Base-by-base conservation (phyloP, 2,797 vertebrate species). In the Bucorvus abyssinicus region DNA sequence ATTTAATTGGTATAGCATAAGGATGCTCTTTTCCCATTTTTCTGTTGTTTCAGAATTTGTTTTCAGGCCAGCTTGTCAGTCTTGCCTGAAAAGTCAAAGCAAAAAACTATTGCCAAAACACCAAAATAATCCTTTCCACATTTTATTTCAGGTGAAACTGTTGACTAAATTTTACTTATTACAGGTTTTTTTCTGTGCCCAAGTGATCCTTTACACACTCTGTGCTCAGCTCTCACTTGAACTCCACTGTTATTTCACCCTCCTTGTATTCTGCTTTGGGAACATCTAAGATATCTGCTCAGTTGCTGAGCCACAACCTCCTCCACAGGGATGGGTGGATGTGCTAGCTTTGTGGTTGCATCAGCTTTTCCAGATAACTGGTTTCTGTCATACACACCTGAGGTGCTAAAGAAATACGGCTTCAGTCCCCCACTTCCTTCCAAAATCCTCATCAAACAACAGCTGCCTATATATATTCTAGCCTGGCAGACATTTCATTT, bases 261-360 rank as follows among this genome's bases (percentile, higher is more conserved):
- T 84, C 44, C 30, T 44, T 60, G 30, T 64, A 30, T 55, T 68
- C 44, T 80, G 40, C 56, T 92, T 55, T 64, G 77, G 56, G 29
- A 76, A 21, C 45, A 73, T 23, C 55, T 81, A 68, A 49, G 73
- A 55, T 59, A 60, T 17, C 47, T 82, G 34, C 24, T 69, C 22
- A 4, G 23, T 53, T 0, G 0, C 47, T 50, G 59, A 88, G 26
- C 59, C 6, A 2, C 80, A 84, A 52, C 53, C 30, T 49, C 27
- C 75, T 78, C 49, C 0, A 0, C 7, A 47, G 47, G 36, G 63
- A 68, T 0, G 0, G 17, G 61, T 1, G 2, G 82, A 34, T 0
- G 2, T 26, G 22, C 27, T 22, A 20, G 21, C 63, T 44, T 24
- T 52, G 40, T 5, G 7, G 14, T 49, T 88, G 44, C 42, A 73